A percentile compares a stretch with the other conserved stretches of the same genome.
Evolutionary conservation across 2,797 vertebrate genomes (phyloP).

Genomic region (Rhincodon typus): DNA sequence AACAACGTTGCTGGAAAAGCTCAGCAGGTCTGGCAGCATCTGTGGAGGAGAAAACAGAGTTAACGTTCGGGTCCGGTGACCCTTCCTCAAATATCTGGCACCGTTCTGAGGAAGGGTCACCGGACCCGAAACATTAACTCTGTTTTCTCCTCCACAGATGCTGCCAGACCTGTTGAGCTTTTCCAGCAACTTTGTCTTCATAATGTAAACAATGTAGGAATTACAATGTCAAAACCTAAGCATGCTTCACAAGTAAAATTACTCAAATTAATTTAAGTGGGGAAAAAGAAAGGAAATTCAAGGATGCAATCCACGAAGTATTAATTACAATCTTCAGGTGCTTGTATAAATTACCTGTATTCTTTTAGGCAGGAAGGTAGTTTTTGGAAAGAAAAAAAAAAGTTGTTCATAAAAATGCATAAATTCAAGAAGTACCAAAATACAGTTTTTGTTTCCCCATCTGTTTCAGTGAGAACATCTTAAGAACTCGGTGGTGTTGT

Average conservation of each 20-base stretch:
- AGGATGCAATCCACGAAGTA: constrained; percentile 55
- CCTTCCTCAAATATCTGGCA: no score
- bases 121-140: no score
- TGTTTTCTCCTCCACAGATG: no score
- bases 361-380: constrained; percentile 44
- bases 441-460: not conserved
- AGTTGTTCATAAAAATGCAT: not conserved
- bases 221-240: constrained; percentile 74
- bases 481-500: no score
- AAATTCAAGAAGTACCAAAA: not conserved
- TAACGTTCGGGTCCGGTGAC: no score
- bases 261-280: constrained; percentile 73
- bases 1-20: no score
- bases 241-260: constrained; percentile 72
- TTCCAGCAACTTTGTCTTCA: no score
- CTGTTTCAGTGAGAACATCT: not conserved
- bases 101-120: no score
- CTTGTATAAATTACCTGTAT: constrained; percentile 53
- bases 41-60: no score
- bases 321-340: constrained; percentile 54
- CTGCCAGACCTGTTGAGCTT: no score
- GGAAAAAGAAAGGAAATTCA: constrained; percentile 64
- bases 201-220: constrained; percentile 63
- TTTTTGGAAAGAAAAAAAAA: not conserved
- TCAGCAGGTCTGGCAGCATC: no score